A percentile compares a stretch with the other conserved stretches of the same genome.
Conservation (phyloP, 2,888 invertebrate species). For the Siphlonurus alternatus region DNA sequence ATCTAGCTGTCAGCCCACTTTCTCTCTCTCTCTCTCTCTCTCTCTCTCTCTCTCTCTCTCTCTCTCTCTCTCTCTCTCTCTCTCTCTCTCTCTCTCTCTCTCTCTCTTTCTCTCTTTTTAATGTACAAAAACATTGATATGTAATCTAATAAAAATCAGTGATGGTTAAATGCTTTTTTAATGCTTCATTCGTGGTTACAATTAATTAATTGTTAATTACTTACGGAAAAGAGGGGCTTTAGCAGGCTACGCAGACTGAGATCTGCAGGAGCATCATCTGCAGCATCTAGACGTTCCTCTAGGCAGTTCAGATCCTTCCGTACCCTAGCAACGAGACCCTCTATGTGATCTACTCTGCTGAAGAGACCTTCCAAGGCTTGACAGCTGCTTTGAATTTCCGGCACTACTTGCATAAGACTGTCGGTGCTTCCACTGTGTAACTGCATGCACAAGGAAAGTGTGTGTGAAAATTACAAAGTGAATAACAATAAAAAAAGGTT, state of each 20-base stretch:
- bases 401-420: slow-evolving; percentile 30
- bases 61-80: too few species aligned
- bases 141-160: too few species aligned
- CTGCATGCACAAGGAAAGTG: slow-evolving; percentile 4
- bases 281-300: slow-evolving; percentile 40
- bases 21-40: too few species aligned
- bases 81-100: too few species aligned
- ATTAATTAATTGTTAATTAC: background rate
- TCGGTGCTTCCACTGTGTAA: slow-evolving; percentile 28
- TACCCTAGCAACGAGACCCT: slow-evolving; percentile 34
- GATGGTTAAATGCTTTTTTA: too few species aligned
- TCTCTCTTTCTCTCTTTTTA: too few species aligned
- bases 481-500: too few species aligned
- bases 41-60: too few species aligned
- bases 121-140: too few species aligned
- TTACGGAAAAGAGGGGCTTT: background rate
- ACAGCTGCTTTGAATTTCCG: slow-evolving; percentile 34
- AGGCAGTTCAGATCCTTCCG: slow-evolving; percentile 33
- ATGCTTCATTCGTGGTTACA: too few species aligned
- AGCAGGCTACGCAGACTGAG: background rate
- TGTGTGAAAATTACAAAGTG: background rate
- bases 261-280: slow-evolving; percentile 37
- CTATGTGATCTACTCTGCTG: slow-evolving; percentile 36
- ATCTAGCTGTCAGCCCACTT: too few species aligned
- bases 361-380: slow-evolving; percentile 35